phyloP scores from a whole-genome alignment of 2,797 vertebrate genomes.

The Clarias laeviceps region DNA sequence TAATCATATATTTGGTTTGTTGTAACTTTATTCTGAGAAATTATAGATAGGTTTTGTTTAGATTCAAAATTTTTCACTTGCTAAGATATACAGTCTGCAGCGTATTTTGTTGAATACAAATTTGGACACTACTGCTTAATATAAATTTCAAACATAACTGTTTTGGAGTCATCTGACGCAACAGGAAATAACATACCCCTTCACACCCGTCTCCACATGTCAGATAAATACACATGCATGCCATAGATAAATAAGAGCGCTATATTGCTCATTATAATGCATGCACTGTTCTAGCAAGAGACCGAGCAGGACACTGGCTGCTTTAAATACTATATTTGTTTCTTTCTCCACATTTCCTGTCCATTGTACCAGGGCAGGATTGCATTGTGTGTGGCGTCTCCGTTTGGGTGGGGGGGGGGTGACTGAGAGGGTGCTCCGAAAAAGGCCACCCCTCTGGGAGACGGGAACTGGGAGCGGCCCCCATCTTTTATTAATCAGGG shows the following conservation, averaged over 20 bases:
- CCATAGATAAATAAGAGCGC: constrained; percentile 40
- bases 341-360: constrained; percentile 78
- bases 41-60: too few species aligned
- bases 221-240: constrained; percentile 49
- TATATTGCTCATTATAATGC: constrained; percentile 67
- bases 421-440: constrained; percentile 64
- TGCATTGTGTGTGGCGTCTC: constrained; percentile 71
- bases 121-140: background rate
- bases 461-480: constrained; percentile 72
- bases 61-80: too few species aligned
- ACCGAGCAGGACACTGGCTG: constrained; percentile 57
- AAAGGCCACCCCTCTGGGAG: constrained; percentile 76
- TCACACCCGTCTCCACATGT: background rate
- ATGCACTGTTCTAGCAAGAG: constrained; percentile 62
- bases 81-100: too few species aligned
- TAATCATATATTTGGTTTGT: too few species aligned
- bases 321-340: constrained; percentile 77
- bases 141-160: background rate
- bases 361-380: constrained; percentile 74
- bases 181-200: background rate
- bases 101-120: background rate
- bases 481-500: constrained; percentile 87
- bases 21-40: too few species aligned
- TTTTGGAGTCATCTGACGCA: too few species aligned
- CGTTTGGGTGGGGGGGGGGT: constrained; percentile 58